Conservation (phyloP, 2,113 vertebrate species). For the Emydura subglobosa region DNA sequence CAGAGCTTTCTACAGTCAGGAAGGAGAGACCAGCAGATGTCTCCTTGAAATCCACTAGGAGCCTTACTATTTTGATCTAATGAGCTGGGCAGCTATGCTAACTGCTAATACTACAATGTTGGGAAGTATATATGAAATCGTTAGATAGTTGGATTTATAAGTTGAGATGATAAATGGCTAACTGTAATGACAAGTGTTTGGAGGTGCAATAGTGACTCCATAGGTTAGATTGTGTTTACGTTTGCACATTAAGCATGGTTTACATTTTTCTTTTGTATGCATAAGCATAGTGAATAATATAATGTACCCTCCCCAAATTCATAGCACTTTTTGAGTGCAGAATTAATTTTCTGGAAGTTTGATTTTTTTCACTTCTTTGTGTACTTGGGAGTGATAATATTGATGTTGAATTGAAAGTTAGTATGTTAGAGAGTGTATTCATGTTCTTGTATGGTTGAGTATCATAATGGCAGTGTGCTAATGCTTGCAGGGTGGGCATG, state of each 20-base stretch:
- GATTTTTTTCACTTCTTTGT: neutral
- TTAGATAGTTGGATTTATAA: neutral
- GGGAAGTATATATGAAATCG: neutral
- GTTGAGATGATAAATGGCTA: neutral
- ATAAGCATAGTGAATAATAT: neutral
- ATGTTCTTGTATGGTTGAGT: neutral
- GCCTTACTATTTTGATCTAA: rapidly evolving
- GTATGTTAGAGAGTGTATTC: neutral
- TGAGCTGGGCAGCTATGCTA: neutral
- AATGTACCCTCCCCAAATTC: neutral
- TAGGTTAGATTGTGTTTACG: neutral
- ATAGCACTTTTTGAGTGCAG: neutral
- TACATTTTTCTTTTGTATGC: neutral
- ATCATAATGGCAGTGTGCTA: neutral
- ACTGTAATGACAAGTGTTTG: neutral
- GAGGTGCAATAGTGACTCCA: neutral
- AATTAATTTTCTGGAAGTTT: neutral
- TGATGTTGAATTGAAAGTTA: neutral
- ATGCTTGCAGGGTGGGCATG: neutral
- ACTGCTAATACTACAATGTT: neutral
- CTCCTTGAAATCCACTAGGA: neutral
- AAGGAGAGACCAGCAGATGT: neutral
- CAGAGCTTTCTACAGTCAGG: neutral
- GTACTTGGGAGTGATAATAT: neutral
- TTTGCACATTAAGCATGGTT: neutral